phyloP scores from a whole-genome alignment of 2,797 vertebrate genomes.

The Coregonus ussuriensis region DNA sequence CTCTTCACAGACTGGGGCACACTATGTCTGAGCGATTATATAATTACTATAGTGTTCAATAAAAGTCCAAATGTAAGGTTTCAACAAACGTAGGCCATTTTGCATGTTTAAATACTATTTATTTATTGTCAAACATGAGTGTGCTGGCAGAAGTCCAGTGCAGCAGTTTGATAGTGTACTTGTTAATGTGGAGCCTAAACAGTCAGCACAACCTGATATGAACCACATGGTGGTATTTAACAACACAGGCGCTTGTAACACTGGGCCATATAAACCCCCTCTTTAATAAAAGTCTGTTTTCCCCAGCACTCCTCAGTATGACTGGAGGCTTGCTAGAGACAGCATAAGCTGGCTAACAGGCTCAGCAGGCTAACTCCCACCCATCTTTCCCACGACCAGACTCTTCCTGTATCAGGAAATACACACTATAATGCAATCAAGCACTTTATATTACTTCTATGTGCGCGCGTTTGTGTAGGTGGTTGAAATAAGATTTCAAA shows the following conservation, averaged over 20 bases:
- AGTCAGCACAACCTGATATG: constrained; percentile 25
- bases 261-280: constrained; percentile 9
- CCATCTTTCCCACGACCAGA: constrained; percentile 6
- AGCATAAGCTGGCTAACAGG: too few species aligned
- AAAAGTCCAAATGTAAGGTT: not conserved
- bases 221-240: constrained; percentile 42
- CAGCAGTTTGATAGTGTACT: constrained; percentile 17
- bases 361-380: not conserved
- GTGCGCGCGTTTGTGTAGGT: not conserved
- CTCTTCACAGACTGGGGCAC: not conserved
- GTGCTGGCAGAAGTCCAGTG: not conserved
- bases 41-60: not conserved
- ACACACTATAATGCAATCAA: not conserved
- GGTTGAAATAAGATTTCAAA: not conserved
- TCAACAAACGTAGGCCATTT: not conserved
- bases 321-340: constrained; percentile 18
- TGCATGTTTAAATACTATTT: not conserved
- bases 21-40: not conserved
- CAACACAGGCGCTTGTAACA: constrained; percentile 27
- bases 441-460: not conserved
- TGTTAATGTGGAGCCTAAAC: constrained; percentile 21
- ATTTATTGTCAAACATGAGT: not conserved
- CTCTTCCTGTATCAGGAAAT: not conserved
- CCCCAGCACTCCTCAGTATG: constrained; percentile 15
- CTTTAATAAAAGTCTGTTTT: constrained; percentile 34